These are phyloP conservation scores for Characodon lateralis DNA, from an alignment of 2,797 vertebrate species.

Conservation along the genomic window DNA sequence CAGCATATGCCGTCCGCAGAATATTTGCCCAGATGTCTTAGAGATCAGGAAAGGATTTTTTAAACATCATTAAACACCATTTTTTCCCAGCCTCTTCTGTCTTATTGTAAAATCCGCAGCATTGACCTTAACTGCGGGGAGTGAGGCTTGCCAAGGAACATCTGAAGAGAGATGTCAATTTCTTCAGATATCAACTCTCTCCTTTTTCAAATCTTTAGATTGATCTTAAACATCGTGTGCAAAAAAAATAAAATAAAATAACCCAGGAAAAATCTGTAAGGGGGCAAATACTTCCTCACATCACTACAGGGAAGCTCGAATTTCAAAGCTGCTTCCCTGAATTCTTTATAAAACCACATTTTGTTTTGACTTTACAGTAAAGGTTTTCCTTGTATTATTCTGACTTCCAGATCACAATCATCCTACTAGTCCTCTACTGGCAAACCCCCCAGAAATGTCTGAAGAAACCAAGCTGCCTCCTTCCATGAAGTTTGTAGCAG, in stretches of 20 bases:
- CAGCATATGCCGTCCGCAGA: too few relatives aligned
- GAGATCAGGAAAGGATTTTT: too few relatives aligned
- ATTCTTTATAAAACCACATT: neutral
- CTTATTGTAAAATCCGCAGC: neutral
- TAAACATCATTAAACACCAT: too few relatives aligned
- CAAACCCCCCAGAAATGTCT: constrained; percentile 89
- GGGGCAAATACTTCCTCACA: neutral
- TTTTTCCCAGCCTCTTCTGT: neutral
- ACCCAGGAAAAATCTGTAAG: neutral
- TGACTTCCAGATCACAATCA: constrained; percentile 87
- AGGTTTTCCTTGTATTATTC: neutral
- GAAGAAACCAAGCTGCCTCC: constrained; percentile 91
- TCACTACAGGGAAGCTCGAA: neutral
- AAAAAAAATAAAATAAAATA: too few relatives aligned
- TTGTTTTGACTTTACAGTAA: neutral
- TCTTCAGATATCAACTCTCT: neutral
- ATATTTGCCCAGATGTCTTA: too few relatives aligned
- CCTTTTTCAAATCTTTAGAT: neutral
- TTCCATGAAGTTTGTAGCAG: constrained; percentile 91
- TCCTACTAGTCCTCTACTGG: constrained; percentile 92
- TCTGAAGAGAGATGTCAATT: neutral
- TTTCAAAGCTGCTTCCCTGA: neutral
- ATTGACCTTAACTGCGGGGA: neutral
- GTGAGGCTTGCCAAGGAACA: neutral
- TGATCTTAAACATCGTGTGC: neutral